A percentile compares a stretch with the other conserved stretches of the same genome.
These are phyloP conservation scores for Trematocara stigmaticum DNA, from an alignment of 2,113 vertebrate genomes.

Conservation along the genomic window DNA sequence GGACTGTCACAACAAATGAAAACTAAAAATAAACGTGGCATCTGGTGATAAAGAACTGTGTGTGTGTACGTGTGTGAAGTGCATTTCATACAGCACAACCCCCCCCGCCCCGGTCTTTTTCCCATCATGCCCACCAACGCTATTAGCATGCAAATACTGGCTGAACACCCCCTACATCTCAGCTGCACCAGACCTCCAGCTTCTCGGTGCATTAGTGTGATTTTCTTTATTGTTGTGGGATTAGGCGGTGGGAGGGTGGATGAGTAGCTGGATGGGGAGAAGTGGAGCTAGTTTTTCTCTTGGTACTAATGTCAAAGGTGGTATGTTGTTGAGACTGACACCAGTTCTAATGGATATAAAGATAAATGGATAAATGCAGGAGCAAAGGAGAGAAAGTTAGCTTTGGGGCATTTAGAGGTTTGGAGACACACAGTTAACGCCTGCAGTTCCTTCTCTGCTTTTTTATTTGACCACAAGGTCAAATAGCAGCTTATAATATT, in stretches of 20 bases:
- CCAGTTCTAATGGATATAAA: neutral
- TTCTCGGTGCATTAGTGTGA: slow-evolving; percentile 42
- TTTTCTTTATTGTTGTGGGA: slow-evolving; percentile 57
- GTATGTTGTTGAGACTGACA: neutral
- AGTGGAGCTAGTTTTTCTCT: slow-evolving; percentile 1
- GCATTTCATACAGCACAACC: neutral
- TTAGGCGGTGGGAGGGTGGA: slow-evolving; percentile 26
- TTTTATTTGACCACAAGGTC: neutral
- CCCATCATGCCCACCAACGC: slow-evolving; percentile 11
- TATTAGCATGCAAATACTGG: slow-evolving; percentile 68
- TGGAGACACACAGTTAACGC: neutral
- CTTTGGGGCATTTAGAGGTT: neutral
- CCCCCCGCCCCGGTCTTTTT: slow-evolving; percentile 2
- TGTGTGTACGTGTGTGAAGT: no score
- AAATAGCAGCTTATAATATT: neutral
- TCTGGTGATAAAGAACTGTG: no score
- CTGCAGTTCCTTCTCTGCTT: neutral
- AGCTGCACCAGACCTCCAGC: slow-evolving; percentile 15
- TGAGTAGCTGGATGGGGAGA: neutral
- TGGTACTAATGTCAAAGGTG: slow-evolving; percentile 18
- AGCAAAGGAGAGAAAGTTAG: neutral
- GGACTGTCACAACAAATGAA: no score
- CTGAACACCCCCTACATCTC: slow-evolving; percentile 20
- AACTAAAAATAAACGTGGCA: no score
- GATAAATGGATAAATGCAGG: neutral